Base-by-base conservation (phyloP, 2,888 invertebrate species). In the Morpho helenor region DNA sequence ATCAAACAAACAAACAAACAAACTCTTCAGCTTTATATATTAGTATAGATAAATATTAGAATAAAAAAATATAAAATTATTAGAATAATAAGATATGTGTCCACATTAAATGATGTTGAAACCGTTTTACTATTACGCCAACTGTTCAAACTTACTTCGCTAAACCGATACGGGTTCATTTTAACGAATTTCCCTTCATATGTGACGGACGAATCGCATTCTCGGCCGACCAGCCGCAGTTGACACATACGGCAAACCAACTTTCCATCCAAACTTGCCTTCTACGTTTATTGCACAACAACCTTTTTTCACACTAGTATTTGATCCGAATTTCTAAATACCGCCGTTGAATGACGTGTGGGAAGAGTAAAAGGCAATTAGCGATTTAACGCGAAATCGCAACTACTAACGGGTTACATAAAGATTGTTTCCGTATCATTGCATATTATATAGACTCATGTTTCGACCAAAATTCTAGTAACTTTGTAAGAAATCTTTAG, bases 251-350 rank as follows among this genome's bases (percentile, higher is more conserved):
- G 65, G 64, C 59, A 52, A 63, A 49, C 46, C 64, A 64, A 69
- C 70, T 70, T 70, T 70, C 70, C 65, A 66, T 66, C 61, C 60
- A 57, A 66, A 62, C 65, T 63, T 52, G 65, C 65, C 65, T 64
- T 57, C 52, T 52, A 57, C 60, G 59, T 60, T 65, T 66, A 54
- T 67, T 70, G 69, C 67, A 66, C 66, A 67, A 69, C 68, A 66
- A 43, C 59, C 51, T 57, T 67, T 69, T 70, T 69, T 67, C 68
- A 68, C 70, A 65, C 66, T 63, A 62, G 56, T 58, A 59, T 65
- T 64, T 64, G 57, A 66, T 68, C 60, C 66, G 57, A 67, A 68
- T 70, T 70, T 69, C 70, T 70, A 68, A 66, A 67, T 63, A 57
- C 48, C 60, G 60, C 54, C 16, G 45, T 60, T 60, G 59, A 59